Base-by-base conservation (phyloP, 2,797 vertebrate species). In the Momotus momota region DNA sequence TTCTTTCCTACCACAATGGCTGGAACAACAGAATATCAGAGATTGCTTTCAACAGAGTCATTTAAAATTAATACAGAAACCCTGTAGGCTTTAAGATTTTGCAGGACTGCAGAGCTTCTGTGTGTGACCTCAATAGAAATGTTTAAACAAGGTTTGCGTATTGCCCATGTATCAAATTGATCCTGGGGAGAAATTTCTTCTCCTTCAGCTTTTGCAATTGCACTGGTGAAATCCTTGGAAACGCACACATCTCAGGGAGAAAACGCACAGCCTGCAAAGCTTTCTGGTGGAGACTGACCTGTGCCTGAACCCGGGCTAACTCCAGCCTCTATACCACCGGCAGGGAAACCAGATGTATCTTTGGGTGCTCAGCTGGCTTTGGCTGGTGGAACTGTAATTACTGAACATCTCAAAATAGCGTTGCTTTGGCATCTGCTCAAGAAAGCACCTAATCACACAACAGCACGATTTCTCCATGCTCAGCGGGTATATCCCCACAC, bases 181-280 rank as follows among this genome's bases (percentile, higher is more conserved):
- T 75, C 58, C 65, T 25, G 26, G 60, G 14, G 38, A 91, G 73
- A 92, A 77, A 73, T 57, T 57, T 65, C 52, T 86, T 90, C 77
- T 90, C 58, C 43, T 65, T 55, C 74, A 85, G 58, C 54, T 92
- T 57, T 64, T 70, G 69, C 61, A 60, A 11, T 13, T 33, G 26
- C 27, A 45, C 40, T 57, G 65, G 9, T 60, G 80, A 81, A 60
- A 82, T 45, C 58, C 40, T 57, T 51, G 55, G 62, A 80, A 72
- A 41, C 1, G 13, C 1, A 1, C 10, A 16, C 1, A 0, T 22
- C 31, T 18, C 26, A 4, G 26, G 29, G 48, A n/a, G 60, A 78
- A 91, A 40, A 10, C 5, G 33, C 45, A 5, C 41, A 77, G 81
- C 57, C 35, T 35, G 52, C 70, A 90, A 21, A 33, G 51, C 27